Evolutionary conservation across 2,888 invertebrate species (phyloP), one percentile per base, ranked within the genome.

Genomic region (Acronicta aceris): DNA sequence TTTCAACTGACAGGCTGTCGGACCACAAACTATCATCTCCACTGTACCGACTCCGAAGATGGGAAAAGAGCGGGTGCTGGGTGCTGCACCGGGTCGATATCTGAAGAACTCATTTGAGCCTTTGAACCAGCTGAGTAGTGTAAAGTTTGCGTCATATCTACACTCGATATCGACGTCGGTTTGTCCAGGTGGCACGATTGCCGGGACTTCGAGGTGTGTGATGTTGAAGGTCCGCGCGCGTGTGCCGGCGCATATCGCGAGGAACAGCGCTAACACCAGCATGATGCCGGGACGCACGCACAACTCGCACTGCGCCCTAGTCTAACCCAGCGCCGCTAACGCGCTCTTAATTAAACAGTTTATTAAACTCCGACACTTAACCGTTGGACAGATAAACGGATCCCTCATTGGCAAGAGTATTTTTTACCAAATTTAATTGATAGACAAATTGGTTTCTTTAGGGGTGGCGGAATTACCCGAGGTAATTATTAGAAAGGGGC

Each of bases 321-420:
- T 74, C 61, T 77, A 67, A 74, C 81, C 79, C 85, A 79, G 80
- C 81, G 79, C 84, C 83, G 82, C 84, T 84, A 85, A 85, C 89
- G 82, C 87, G 81, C 79, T 86, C 91, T 93, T 92, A 94, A 94
- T 94, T 94, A 93, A 90, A 86, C 91, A 89, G 93, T 93, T 93
- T 91, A 93, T 90, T 94, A 93, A 93, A 88, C 93, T 89, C 89
- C 84, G 84, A 92, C 93, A 93, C 93, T 94, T 89, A 90, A 91
- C 89, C 86, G 90, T 87, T 81, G 83, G 82, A 82, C 77, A 79
- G 84, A 82, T 81, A 63, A 77, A 83, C 70, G 81, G 83, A 82
- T 87, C 89, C 89, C 88, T 81, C 77, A 76, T 81, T 79, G 81
- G 88, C 79, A 83, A 74, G 47, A 67, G 52, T 65, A 47, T 55